Base-by-base conservation (phyloP, 2,113 vertebrate genomes). In the Gracilinanus agilis region DNA sequence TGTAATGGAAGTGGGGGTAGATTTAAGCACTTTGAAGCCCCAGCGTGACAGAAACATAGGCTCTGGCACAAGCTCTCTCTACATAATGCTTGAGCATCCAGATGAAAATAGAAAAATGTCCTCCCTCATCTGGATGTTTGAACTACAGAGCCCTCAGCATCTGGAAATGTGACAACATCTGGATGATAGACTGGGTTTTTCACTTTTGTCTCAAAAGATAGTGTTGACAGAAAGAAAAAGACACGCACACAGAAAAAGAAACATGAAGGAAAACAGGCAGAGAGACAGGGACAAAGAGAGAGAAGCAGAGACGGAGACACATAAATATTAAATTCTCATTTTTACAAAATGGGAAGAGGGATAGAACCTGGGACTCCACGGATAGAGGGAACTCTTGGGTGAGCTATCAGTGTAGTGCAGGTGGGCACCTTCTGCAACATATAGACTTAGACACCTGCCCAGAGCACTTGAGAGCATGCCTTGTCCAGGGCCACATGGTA, bases 201-300 rank as follows among this genome's bases (percentile, higher is more conserved):
- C 97, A 97, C 97, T 97, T 98, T 98, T 96, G 93, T 96, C 94
- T 97, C 97, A 97, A 95, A 97, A 97, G 96, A 90, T 12, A 96
- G 91, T 94, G 95, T 96, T 95, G 91, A 97, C 96, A 96, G 95
- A 96, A 92, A 94, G 83, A 95, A 83, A 53, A 44, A 29, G 89
- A 49, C 67, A 83, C 0, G 34, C 7, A 83, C 0, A 0, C n/a
- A 83, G 67, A 40, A 83, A 25, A 93, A 97, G 91, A 95, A 75
- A n/a, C 34, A 75, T 6, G 13, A 75, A 9, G 89, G 53, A 88
- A 55, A 90, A 90, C 88, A 88, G 93, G 95, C 23, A 1, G 44
- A 54, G 55, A 95, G 91, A 93, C 2, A 0, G 9, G 58, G 92
- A 19, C 61, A 96, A 88, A 49, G 61, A 56, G 53, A 44, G 92